These are phyloP conservation scores for Polymixis lichenea DNA, from an alignment of 2,888 invertebrate genomes.

Conservation along the genomic window DNA sequence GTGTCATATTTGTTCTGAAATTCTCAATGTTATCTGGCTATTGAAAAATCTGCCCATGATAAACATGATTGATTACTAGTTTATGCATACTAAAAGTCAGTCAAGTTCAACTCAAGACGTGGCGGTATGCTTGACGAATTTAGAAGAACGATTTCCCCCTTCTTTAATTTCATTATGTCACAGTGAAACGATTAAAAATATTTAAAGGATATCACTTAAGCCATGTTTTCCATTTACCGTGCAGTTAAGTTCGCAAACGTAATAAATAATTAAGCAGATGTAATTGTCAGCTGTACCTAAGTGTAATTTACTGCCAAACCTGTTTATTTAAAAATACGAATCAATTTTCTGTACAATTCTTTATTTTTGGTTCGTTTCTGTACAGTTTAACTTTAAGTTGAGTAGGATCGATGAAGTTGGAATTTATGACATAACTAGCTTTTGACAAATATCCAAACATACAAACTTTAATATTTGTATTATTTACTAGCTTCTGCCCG, in stretches of 20 bases:
- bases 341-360: slow-evolving; percentile 19
- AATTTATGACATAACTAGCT: too few species aligned
- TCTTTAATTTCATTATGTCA: slow-evolving; percentile 10
- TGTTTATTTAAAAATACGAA: slow-evolving; percentile 35
- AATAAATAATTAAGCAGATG: slow-evolving; percentile 67
- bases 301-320: slow-evolving; percentile 41
- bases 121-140: not conserved
- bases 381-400: not conserved
- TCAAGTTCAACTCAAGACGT: not conserved
- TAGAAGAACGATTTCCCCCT: not conserved
- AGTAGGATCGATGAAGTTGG: not conserved
- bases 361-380: not conserved
- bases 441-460: too few species aligned
- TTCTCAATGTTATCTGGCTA: not conserved
- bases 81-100: not conserved
- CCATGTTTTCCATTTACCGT: slow-evolving; percentile 22
- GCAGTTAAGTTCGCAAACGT: slow-evolving; percentile 26
- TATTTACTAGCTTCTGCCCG: too few species aligned
- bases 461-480: too few species aligned
- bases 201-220: slow-evolving; percentile 19
- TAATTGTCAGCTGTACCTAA: slow-evolving; percentile 61
- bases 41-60: not conserved
- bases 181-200: slow-evolving; percentile 12
- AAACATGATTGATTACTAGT: not conserved
- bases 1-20: not conserved